Evolutionary conservation across 2,888 invertebrate genomes (phyloP).

Genomic region (Melinaea menophilus): DNA sequence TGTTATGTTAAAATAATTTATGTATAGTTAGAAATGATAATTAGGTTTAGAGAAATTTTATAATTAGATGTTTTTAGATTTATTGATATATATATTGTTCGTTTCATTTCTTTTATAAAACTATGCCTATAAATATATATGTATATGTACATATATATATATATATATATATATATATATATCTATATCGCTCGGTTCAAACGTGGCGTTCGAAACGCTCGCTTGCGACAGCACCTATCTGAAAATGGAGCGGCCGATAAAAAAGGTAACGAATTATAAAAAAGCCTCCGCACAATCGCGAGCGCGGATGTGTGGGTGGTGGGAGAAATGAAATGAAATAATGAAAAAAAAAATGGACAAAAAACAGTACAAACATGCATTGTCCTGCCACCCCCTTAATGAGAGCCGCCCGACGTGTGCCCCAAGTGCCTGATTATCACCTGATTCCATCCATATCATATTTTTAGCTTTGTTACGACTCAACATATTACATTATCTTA

Average conservation of each 20-base stretch:
- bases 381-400: slow-evolving; percentile 73
- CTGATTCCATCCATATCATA: slow-evolving; percentile 58
- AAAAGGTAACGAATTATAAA: slow-evolving; percentile 79
- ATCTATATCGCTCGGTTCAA: slow-evolving; percentile 13
- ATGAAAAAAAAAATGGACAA: slow-evolving; percentile 78
- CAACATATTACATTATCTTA: not conserved
- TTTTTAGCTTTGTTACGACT: slow-evolving; percentile 24
- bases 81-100: too few species aligned
- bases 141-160: not conserved
- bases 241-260: slow-evolving; percentile 78
- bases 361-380: slow-evolving; percentile 78
- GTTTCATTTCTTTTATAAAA: too few species aligned
- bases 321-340: slow-evolving; percentile 78
- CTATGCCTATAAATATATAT: too few species aligned
- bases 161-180: not conserved
- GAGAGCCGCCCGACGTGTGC: slow-evolving; percentile 57
- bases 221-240: slow-evolving; percentile 60
- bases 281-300: slow-evolving; percentile 76
- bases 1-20: too few species aligned
- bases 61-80: too few species aligned
- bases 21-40: too few species aligned
- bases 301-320: slow-evolving; percentile 75
- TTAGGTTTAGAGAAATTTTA: too few species aligned
- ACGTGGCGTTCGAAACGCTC: slow-evolving; percentile 41
- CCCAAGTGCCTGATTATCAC: slow-evolving; percentile 74